Base-by-base conservation (phyloP, 2,888 invertebrate genomes). In the Eurois occulta region DNA sequence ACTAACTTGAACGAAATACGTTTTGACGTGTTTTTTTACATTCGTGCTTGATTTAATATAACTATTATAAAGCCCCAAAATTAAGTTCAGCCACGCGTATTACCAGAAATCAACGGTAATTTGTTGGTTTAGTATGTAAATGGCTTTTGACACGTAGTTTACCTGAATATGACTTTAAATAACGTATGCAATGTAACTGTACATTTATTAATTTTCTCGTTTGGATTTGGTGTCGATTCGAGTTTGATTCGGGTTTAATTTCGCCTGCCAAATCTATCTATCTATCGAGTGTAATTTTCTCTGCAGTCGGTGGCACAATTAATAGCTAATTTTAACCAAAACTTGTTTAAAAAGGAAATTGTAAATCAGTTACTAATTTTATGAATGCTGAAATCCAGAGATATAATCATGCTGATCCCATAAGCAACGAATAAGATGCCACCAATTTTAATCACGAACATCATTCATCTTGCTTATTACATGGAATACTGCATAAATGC, bases 21-120 rank as follows among this genome's bases (percentile, higher is more conserved):
- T 69, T 79, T 67, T 71, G 16, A 65, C 16, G 71, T 78, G 43
- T 35, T 52, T 72, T 70, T 71, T 38, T 18, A 60, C 0, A 55
- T 41, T 21, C 21, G 21, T 10, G 24, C 43, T 35, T 66, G 55
- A n/a, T 69, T 46, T 77, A 68, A 64, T 72, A 81, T 60, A 32
- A 60, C 60, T 46, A 65, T 35, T 75, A 41, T 65, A 55, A 38
- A 68, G 64, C 38, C 75, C 6, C 2, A 55, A 35, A 67, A 85
- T 85, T 76, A 52, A 85, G 70, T 85, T 75, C 28, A 18, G 28
- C 38, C 70, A 85, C 70, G 77, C n/a, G 35, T 69, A 52, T 68
- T 43, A 38, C 43, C 18, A 74, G 71, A 81, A 83, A 60, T 60
- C 0, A 28, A 67, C 43, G 35, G 21, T 70, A 48, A 38, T 66